Evolutionary conservation across 2,113 vertebrate species (phyloP).

Genomic region (Zosterops lateralis): DNA sequence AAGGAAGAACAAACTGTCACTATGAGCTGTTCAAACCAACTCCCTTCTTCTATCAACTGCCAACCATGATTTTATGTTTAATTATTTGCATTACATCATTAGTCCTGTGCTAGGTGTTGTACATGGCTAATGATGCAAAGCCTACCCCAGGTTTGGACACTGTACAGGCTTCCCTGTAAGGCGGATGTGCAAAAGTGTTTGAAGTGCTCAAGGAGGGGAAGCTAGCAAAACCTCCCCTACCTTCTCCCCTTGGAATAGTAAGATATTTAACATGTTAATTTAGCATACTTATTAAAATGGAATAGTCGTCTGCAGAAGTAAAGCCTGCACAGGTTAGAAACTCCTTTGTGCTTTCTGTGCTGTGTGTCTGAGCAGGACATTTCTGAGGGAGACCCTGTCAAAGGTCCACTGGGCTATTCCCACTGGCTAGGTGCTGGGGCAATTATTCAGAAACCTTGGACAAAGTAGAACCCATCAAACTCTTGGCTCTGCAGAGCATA

Average conservation of each 20-base stretch:
- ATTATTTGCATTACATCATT: constrained; percentile 48
- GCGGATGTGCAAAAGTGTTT: neutral
- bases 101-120: neutral
- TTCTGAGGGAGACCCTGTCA: neutral
- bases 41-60: constrained; percentile 40
- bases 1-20: constrained; percentile 17
- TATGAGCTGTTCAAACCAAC: constrained; percentile 40
- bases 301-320: neutral
- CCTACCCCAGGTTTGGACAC: neutral
- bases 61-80: constrained; percentile 22
- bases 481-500: neutral
- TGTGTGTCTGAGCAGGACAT: neutral
- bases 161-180: neutral
- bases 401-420: neutral
- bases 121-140: neutral
- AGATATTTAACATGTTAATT: neutral
- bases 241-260: neutral
- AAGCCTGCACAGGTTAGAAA: neutral
- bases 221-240: neutral
- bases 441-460: neutral
- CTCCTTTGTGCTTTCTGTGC: neutral
- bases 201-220: neutral
- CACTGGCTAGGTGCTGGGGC: accelerated
- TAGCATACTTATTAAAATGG: neutral
- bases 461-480: neutral